Conservation (phyloP, 2,797 vertebrate genomes). For the Semotilus atromaculatus region DNA sequence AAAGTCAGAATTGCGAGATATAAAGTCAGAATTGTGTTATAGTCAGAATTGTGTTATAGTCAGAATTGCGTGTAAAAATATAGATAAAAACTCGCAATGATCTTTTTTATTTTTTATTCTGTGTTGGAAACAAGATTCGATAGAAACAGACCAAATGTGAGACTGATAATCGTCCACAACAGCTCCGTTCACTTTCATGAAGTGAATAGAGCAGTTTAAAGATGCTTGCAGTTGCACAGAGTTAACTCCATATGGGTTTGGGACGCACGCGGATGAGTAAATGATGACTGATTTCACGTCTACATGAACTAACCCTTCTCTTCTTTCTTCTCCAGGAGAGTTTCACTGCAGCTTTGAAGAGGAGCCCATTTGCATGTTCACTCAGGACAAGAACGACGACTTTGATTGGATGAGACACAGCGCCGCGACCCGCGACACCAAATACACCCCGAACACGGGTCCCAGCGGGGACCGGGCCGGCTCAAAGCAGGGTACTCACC, state of each 20-base stretch:
- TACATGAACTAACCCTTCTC: neutral
- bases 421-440: conserved; percentile 93
- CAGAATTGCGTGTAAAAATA: too few relatives aligned
- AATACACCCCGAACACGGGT: conserved; percentile 97
- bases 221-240: neutral
- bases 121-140: too few relatives aligned
- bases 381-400: conserved; percentile 95
- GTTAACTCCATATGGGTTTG: neutral
- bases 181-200: neutral
- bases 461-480: conserved; percentile 90
- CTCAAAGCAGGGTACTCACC: conserved; percentile 87
- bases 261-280: neutral
- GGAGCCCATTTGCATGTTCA: conserved; percentile 95
- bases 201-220: too few relatives aligned
- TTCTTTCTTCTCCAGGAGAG: conserved; percentile 81
- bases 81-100: too few relatives aligned
- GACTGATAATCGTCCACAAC: neutral
- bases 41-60: too few relatives aligned
- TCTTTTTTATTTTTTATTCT: too few relatives aligned
- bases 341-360: conserved; percentile 99
- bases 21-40: too few relatives aligned
- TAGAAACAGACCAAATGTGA: too few relatives aligned
- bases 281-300: neutral
- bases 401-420: conserved; percentile 98
- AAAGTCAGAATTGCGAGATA: too few relatives aligned